Evolutionary conservation across 2,888 invertebrate genomes (phyloP).

Genomic region (Pomacea canaliculata): DNA sequence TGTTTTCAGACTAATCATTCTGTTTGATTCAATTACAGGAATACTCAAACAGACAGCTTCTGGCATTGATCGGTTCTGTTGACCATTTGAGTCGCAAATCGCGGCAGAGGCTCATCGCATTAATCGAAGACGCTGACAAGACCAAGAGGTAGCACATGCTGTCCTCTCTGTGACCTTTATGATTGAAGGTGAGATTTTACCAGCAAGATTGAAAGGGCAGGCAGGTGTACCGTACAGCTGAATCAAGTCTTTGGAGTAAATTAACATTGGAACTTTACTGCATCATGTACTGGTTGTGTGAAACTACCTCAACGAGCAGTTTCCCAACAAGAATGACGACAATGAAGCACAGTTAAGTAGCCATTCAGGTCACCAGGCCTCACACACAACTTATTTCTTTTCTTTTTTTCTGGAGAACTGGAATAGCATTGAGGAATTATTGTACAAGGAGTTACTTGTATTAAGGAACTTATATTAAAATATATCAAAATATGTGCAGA

Average conservation of each 20-base stretch:
- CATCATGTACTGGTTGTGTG: neutral
- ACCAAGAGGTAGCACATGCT: slow-evolving; percentile 41
- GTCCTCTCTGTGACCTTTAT: neutral
- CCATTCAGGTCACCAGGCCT: too few species aligned
- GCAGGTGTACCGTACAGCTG: too few species aligned
- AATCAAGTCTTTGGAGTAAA: too few species aligned
- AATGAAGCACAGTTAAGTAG: too few species aligned
- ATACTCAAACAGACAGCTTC: slow-evolving; percentile 89
- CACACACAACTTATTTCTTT: too few species aligned
- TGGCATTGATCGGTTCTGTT: slow-evolving; percentile 85
- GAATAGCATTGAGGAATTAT: too few species aligned
- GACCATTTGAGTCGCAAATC: slow-evolving; percentile 90
- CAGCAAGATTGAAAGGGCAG: neutral
- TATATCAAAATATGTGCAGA: too few species aligned
- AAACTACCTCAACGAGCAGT: neutral
- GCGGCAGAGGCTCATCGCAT: slow-evolving; percentile 81
- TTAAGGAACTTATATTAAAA: too few species aligned
- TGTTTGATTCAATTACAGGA: slow-evolving; percentile 74
- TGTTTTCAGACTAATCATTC: too few species aligned
- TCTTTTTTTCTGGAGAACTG: too few species aligned
- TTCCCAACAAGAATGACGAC: too few species aligned
- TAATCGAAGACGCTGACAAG: slow-evolving; percentile 74
- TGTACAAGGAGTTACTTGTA: too few species aligned
- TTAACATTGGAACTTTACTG: neutral
- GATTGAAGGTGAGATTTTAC: neutral